These are phyloP conservation scores for Echeneis naucrates DNA, from an alignment of 2,797 vertebrate genomes.

Conservation along the genomic window DNA sequence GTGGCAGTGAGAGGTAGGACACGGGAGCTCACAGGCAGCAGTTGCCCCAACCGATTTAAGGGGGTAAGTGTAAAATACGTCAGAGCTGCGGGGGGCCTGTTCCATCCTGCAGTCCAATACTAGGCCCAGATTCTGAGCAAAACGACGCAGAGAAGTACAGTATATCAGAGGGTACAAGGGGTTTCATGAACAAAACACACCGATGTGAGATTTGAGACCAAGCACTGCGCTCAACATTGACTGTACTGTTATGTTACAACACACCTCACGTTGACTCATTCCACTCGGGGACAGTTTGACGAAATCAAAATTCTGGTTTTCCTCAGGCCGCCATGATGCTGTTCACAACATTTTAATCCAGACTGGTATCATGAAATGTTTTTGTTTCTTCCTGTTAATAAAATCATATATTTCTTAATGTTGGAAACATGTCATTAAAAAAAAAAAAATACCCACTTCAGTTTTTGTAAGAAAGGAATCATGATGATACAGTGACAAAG, in stretches of 20 bases:
- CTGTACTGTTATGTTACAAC: slow-evolving; percentile 24
- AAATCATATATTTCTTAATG: slow-evolving; percentile 62
- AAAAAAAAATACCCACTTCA: slow-evolving; percentile 5
- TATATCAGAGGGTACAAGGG: not conserved
- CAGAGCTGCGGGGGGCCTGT: slow-evolving; percentile 11
- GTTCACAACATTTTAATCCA: slow-evolving; percentile 55
- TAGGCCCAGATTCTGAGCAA: slow-evolving; percentile 16
- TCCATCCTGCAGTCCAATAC: slow-evolving; percentile 16
- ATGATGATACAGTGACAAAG: not conserved
- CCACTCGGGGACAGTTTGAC: slow-evolving; percentile 30
- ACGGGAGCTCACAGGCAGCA: slow-evolving; percentile 31
- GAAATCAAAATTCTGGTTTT: slow-evolving; percentile 32
- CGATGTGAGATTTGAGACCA: slow-evolving; percentile 38
- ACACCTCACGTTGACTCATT: slow-evolving; percentile 28
- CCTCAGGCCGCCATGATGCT: slow-evolving; percentile 37
- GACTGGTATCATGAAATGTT: slow-evolving; percentile 63
- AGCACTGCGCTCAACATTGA: slow-evolving; percentile 28
- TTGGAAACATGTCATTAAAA: slow-evolving; percentile 43
- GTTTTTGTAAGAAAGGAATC: not conserved
- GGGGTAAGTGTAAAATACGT: slow-evolving; percentile 16
- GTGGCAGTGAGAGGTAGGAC: slow-evolving; percentile 67
- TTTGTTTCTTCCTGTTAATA: slow-evolving; percentile 68
- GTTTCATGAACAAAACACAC: slow-evolving; percentile 22
- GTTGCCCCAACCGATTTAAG: slow-evolving; percentile 30
- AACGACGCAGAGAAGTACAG: not conserved